Conservation (phyloP, 2,888 invertebrate genomes). For the Protonemura montana region DNA sequence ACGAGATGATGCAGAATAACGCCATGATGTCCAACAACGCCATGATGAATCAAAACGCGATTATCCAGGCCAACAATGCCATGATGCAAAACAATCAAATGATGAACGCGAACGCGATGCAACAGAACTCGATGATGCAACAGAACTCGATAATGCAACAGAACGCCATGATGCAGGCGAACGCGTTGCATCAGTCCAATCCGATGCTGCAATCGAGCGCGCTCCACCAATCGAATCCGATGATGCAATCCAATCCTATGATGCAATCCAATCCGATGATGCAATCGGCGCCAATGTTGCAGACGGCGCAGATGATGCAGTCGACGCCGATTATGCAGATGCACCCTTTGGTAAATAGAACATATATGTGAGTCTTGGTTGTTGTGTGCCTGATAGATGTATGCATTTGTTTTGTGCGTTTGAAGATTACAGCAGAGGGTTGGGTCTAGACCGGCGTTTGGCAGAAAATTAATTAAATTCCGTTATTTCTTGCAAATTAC, state of each 20-base stretch:
- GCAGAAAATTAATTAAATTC: too few species aligned
- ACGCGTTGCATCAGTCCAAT: background rate
- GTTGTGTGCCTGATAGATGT: conserved; percentile 47
- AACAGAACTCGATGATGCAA: background rate
- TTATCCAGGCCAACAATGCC: background rate
- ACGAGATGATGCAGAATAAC: background rate
- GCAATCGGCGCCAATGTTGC: background rate
- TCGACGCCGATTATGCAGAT: background rate
- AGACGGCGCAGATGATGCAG: background rate
- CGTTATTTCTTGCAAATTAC: too few species aligned
- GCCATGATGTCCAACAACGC: background rate
- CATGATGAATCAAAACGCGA: background rate
- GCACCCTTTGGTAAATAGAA: conserved; percentile 62
- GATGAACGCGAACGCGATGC: background rate
- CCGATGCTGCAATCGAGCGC: background rate
- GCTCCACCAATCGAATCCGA: background rate
- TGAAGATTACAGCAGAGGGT: too few species aligned
- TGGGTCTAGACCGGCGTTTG: too few species aligned
- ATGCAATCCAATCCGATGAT: background rate
- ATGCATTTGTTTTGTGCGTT: too few species aligned
- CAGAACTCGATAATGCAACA: background rate
- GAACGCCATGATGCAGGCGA: background rate
- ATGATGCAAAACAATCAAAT: background rate
- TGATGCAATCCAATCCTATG: too few species aligned
- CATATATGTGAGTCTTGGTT: conserved; percentile 63